Evolutionary conservation across 2,888 invertebrate species (phyloP), one percentile per base, ranked within the genome.

Genomic region (Drosophila glabriapex): DNA sequence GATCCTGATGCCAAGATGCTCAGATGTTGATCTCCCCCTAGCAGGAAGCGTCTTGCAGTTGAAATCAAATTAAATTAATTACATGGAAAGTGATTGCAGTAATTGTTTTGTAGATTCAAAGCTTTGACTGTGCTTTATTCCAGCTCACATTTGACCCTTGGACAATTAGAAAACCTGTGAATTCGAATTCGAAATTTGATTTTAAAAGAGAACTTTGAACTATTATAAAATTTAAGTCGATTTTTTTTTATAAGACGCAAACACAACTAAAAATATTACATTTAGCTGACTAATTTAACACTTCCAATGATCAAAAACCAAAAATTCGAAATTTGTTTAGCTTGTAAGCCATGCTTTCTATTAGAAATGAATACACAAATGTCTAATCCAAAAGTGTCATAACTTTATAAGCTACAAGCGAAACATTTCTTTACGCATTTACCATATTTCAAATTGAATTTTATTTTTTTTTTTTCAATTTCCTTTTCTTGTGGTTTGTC

Each of bases 11-110:
- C 56, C 56, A 22, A 31, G 35, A 54, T 69, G 28, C 55, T 43
- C 22, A 31, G 39, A 59, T 58, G 43, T 50, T 68, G 65, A 71
- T 75, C 73, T 66, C 39, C 68, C 56, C 49, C 54, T 39, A 29
- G 54, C 67, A 69, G 71, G 68, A 78, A 77, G 61, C 63, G 56
- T 33, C 49, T 29, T 65, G 65, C 56, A 68, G 56, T 65, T 67
- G 50, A 60, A 75, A 74, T 70, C 78, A 78, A 86, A 85, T 85
- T 75, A 66, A 86, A 69, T 78, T 88, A 85, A 90, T 90, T 90
- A 76, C 76, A 59, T 63, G 54, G 62, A 83, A 85, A 88, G 71
- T 85, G 81, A 70, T 61, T 64, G 41, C 63, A 54, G 67, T 85
- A 83, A 90, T 85, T 88, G 83, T 79, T 71, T 87, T 89, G 89